These are phyloP conservation scores for Drosophila simulans DNA, from an alignment of 1,140 invertebrate genomes.

Conservation along the genomic window DNA sequence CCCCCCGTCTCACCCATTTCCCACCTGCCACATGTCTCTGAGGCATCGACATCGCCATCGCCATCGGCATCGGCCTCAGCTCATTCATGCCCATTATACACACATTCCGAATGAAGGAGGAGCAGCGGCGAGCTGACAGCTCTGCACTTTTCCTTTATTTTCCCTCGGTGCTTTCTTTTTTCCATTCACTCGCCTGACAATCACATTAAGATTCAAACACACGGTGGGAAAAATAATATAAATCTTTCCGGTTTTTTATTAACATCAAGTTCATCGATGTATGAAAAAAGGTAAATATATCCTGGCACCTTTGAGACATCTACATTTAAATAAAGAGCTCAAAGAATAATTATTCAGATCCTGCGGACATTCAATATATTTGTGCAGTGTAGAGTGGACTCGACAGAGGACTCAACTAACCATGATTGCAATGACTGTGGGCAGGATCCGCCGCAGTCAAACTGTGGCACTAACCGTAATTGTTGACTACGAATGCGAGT, in stretches of 20 bases:
- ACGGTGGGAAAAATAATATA: constrained; percentile 11
- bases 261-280: background rate
- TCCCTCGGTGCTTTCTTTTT: constrained; percentile 34
- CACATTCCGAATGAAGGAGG: constrained; percentile 47
- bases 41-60: constrained; percentile 20
- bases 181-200: constrained; percentile 58
- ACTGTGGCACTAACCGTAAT: constrained; percentile 79
- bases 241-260: background rate
- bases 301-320: no score
- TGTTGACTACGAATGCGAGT: constrained; percentile 64
- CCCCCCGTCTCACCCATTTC: constrained; percentile 17
- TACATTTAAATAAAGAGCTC: no score
- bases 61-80: constrained; percentile 9
- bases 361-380: background rate
- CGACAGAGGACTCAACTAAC: constrained; percentile 43
- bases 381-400: constrained; percentile 15
- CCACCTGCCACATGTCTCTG: constrained; percentile 68
- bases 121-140: constrained; percentile 44
- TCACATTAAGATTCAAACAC: constrained; percentile 66
- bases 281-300: background rate
- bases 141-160: constrained; percentile 53
- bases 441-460: constrained; percentile 56
- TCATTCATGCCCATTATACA: constrained; percentile 72
- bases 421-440: constrained; percentile 55
- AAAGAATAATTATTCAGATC: no score